Base-by-base conservation (phyloP, 2,797 vertebrate genomes). In the Notolabrus celidotus region DNA sequence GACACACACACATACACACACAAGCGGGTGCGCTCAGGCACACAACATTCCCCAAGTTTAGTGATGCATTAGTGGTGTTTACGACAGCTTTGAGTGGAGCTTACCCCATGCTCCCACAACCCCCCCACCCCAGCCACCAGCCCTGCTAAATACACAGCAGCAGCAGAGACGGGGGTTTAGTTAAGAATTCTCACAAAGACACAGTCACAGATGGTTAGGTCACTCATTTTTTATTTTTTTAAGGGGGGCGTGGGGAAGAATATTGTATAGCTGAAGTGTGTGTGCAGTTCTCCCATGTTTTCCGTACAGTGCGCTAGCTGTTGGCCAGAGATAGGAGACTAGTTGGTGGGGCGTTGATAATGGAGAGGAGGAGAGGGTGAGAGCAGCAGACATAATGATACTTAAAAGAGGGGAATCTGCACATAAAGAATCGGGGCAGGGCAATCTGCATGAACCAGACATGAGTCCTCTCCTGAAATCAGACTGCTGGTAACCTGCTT, bases 51-150 rank as follows among this genome's bases (percentile, higher is more conserved):
- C 77, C 89, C 83, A 93, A 93, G 89, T 94, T 92, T 92, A 93
- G 86, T 69, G 52, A 84, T 93, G 93, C 93, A 95, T 94, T 93
- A 93, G 88, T 88, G 86, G 86, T 92, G 93, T 94, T 95, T 94
- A 93, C 91, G 80, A 89, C 89, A 91, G 93, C 92, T 93, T 90
- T 91, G 84, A 90, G 83, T 81, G 78, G 76, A 88, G 93, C 88
- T 94, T 92, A 93, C 82, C 74, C 82, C 62, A 3, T 76, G 79
- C 61, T 75, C 72, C 55, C 16, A 66, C 53, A 39, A 10, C 12
- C 16, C 23, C 15, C 33, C 10, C 56, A 34, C 46, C 42, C 34
- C 29, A 42, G 27, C 14, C 68, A 22, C 10, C 46, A 57, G 27
- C 53, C 23, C 54, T 0, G 15, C 22, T 20, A 45, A 53, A 69